Evolutionary conservation across 2,113 vertebrate genomes (phyloP).

Genomic region (Misgurnus anguillicaudatus): DNA sequence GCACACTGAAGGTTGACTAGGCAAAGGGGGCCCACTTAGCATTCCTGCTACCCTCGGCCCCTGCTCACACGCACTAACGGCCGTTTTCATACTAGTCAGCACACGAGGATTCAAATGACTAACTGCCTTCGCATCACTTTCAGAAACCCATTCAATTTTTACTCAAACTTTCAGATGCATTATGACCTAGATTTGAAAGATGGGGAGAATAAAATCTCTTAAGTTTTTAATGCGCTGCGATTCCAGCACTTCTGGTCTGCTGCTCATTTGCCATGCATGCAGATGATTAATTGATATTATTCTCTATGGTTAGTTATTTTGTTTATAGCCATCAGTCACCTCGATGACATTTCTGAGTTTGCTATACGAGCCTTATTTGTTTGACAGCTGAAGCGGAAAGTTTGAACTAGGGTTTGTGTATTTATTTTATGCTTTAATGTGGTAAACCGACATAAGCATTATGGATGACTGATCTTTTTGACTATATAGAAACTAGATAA

Average conservation of each 20-base stretch:
- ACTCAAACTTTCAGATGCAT: constrained; percentile 36
- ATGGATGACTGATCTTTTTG: constrained; percentile 6
- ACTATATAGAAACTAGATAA: constrained; percentile 2
- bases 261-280: constrained; percentile 30
- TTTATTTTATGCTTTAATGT: background rate
- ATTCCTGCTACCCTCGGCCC: constrained; percentile 56
- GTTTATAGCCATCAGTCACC: constrained; percentile 40
- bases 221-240: constrained; percentile 45
- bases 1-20: constrained; percentile 87
- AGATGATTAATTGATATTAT: constrained; percentile 49
- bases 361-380: constrained; percentile 14
- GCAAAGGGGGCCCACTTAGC: constrained; percentile 88
- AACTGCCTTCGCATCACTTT: constrained; percentile 42
- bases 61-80: constrained; percentile 67
- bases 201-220: constrained; percentile 1
- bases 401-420: background rate
- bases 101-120: constrained; percentile 44
- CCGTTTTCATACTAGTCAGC: constrained; percentile 53
- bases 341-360: constrained; percentile 10
- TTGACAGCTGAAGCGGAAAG: constrained; percentile 8
- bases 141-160: constrained; percentile 44
- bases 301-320: constrained; percentile 49
- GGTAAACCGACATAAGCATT: background rate
- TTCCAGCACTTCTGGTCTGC: constrained; percentile 32
- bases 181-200: constrained; percentile 19